Base-by-base conservation (phyloP, 2,113 vertebrate species). In the Neogobius melanostomus region DNA sequence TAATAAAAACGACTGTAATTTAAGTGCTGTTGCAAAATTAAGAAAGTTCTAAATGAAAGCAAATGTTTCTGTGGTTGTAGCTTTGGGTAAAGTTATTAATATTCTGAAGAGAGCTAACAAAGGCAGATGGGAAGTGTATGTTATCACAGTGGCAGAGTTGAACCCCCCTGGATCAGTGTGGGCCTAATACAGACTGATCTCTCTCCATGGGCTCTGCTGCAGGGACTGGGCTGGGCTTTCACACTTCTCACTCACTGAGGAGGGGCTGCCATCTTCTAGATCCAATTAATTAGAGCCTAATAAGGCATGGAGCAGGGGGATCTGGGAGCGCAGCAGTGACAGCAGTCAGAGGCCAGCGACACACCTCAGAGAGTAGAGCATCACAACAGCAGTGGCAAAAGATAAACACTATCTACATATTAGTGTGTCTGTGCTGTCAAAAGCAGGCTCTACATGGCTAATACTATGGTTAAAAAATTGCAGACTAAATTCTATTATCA, bases 231-330 rank as follows among this genome's bases (percentile, higher is more conserved):
- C 81, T 80, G 68, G 56, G 67, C 69, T 83, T 84, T 84, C 83
- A 87, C 81, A 83, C 87, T 81, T 82, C 78, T 88, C 88, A 76
- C 84, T 92, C 90, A 91, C 82, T 64, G 46, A 69, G 74, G 17
- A 56, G 17, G 17, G 69, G 71, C 82, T 85, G 85, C 80, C 82
- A 80, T 88, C 86, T 72, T 75, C 85, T 87, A 85, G 73, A 84
- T 87, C 85, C 82, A 85, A 83, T 92, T 91, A 91, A 91, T 90
- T 88, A 86, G 72, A 57, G 60, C 76, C 74, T 88, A 89, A 88
- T 80, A 85, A 87, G 83, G 76, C 84, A 74, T 65, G 63, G 74
- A 84, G 70, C 73, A 74, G 64, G 68, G 69, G 79, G 67, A 78
- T 80, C 67, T 71, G 68, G 51, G 7, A 68, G 83, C 66, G 82